Percentiles rank a stretch among this genome's conserved stretches.
phyloP scores from a whole-genome alignment of 2,797 vertebrate genomes.

The Onychomys arenicola region DNA sequence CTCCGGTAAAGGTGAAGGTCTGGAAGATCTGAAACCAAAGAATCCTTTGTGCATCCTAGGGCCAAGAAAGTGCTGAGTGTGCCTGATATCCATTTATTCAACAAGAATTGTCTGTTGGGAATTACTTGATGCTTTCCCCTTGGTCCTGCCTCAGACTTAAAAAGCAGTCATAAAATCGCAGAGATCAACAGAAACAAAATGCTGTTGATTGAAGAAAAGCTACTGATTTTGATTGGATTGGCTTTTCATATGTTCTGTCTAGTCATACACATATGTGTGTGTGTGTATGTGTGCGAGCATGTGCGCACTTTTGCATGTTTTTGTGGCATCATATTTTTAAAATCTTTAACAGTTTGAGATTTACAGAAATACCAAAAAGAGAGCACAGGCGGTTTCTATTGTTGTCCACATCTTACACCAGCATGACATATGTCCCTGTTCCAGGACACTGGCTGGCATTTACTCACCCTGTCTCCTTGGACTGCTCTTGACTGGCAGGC shows the following conservation, averaged over 20 bases:
- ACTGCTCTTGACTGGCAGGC: background rate
- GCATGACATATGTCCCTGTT: background rate
- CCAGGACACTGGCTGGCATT: background rate
- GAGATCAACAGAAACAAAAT: background rate
- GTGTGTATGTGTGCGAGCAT: background rate
- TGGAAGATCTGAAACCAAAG: background rate
- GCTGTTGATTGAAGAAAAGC: background rate
- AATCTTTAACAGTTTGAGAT: conserved; percentile 24
- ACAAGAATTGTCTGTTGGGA: background rate
- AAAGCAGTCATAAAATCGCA: conserved; percentile 15
- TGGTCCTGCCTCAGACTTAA: background rate
- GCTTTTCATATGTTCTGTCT: conserved; percentile 5
- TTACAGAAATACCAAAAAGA: background rate
- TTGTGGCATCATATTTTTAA: conserved; percentile 33
- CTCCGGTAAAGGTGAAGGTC: background rate
- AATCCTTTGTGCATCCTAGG: background rate
- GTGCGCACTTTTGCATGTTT: background rate
- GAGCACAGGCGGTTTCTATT: background rate
- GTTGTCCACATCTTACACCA: background rate
- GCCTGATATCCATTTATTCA: background rate
- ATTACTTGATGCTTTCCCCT: background rate
- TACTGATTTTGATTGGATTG: background rate
- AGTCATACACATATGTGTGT: background rate
- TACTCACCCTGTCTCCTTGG: background rate
- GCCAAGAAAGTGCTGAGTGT: background rate